Base-by-base conservation (phyloP, 2,888 invertebrate genomes). In the Drosophila percnosoma region DNA sequence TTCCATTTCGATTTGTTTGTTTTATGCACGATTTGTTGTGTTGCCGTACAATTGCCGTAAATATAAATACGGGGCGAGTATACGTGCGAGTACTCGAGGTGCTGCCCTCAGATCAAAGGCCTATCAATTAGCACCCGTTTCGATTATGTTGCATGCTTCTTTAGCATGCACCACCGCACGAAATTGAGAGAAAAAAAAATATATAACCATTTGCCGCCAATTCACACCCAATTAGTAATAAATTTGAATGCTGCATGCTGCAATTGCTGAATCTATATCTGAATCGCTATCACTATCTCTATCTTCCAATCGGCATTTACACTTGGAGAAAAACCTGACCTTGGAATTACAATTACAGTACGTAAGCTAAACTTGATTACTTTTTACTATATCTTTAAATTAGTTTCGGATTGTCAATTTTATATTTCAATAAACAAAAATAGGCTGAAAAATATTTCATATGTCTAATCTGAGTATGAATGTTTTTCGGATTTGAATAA, bases 171-270 rank as follows among this genome's bases (percentile, higher is more conserved):
- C 58, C 77, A 58, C 42, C 27, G 34, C 58, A 66, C 58, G 55
- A 65, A 38, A 38, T 45, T 24, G 15, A 24, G 45, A 13, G 21
- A 38, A 51, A 27, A 27, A 29, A 7, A 7, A 21, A 38, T 8
- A 7, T 21, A 21, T 21, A 54, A 77, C 78, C 82, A 78, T 81
- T 78, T 81, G 82, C 78, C 61, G 78, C 83, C 90, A 88, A 86
- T 92, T 91, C 92, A 91, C 91, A 91, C 91, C 91, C 87, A 87
- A 91, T 91, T 91, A 91, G 91, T 92, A 92, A 92, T 91, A 91
- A 91, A 91, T 92, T 92, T 91, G 82, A 89, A 92, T 91, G 92
- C 74, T 69, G 42, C 63, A 71, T 81, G 58, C 76, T 72, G 85
- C 86, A 84, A 84, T 89, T 69, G 59, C 62, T 48, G 74, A 71